A percentile compares a stretch with the other conserved stretches of the same genome.
Evolutionary conservation across 2,888 invertebrate genomes (phyloP).

Genomic region (Megaustenia siamemsis): DNA sequence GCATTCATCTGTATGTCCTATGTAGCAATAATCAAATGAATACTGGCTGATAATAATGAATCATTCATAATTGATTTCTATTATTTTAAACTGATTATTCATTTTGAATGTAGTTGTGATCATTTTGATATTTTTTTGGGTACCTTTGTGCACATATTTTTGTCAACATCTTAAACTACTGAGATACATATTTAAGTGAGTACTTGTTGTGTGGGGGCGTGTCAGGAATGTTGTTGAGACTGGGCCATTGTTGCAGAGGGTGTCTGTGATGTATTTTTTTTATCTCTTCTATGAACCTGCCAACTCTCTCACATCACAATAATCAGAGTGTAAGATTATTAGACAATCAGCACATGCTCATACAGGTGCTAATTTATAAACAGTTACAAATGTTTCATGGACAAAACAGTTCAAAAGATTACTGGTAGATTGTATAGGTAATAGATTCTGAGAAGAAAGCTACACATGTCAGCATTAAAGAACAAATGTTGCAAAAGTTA

Average conservation of each 20-base stretch:
- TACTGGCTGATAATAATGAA: neutral
- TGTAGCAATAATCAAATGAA: neutral
- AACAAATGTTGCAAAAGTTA: too few species aligned
- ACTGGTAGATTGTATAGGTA: too few species aligned
- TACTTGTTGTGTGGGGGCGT: neutral
- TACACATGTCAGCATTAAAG: too few species aligned
- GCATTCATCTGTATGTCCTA: neutral
- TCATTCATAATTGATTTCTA: neutral
- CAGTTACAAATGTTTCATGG: too few species aligned
- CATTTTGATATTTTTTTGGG: neutral
- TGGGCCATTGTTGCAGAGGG: neutral
- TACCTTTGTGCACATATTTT: neutral
- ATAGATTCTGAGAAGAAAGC: too few species aligned
- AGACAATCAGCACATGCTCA: too few species aligned
- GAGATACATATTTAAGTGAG: neutral
- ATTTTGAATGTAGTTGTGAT: neutral
- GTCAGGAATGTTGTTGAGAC: neutral
- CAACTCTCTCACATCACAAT: too few species aligned
- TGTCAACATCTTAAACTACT: neutral
- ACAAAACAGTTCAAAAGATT: too few species aligned
- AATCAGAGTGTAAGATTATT: too few species aligned
- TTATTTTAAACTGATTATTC: neutral
- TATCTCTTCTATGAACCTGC: neutral
- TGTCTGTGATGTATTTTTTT: constrained; percentile 2
- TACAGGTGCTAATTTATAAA: too few species aligned